Conservation (phyloP, 2,888 invertebrate genomes). For the Chelonus formosanus region DNA sequence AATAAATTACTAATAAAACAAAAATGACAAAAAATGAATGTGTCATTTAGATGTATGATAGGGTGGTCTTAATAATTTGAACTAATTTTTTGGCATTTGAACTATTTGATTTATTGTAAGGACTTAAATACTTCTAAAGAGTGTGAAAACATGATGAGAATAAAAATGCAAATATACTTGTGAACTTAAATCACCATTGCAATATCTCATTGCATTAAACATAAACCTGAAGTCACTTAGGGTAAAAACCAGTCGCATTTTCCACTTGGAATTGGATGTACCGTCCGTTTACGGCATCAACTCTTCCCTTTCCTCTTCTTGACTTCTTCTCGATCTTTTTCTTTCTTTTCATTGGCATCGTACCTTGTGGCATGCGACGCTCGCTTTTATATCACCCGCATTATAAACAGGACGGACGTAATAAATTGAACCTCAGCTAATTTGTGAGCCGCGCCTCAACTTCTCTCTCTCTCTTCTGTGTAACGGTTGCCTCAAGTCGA, state of each 20-base stretch:
- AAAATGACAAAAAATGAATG: too few species aligned
- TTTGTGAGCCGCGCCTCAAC: slow-evolving; percentile 44
- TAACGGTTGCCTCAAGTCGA: slow-evolving; percentile 23
- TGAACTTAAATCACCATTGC: slow-evolving; percentile 11
- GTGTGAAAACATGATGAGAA: slow-evolving; percentile 6
- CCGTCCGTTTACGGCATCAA: slow-evolving; percentile 55
- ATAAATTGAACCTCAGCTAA: slow-evolving; percentile 51
- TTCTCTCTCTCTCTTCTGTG: slow-evolving; percentile 10
- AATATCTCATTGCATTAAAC: slow-evolving; percentile 52
- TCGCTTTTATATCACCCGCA: slow-evolving; percentile 44
- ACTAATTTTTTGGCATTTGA: too few species aligned
- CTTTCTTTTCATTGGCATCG: slow-evolving; percentile 22
- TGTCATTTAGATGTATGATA: too few species aligned
- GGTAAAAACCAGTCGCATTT: slow-evolving; percentile 56
- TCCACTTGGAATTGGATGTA: slow-evolving; percentile 55
- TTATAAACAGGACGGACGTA: slow-evolving; percentile 46
- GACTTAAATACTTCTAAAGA: neutral
- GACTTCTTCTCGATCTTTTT: neutral
- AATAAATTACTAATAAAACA: too few species aligned
- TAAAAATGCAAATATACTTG: slow-evolving; percentile 17
- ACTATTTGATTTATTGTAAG: too few species aligned
- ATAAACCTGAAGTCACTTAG: slow-evolving; percentile 42
- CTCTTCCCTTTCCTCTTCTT: slow-evolving; percentile 32
- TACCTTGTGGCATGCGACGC: slow-evolving; percentile 29
- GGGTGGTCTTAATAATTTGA: too few species aligned